Evolutionary conservation across 2,888 invertebrate genomes (phyloP).

Genomic region (Synanthedon andrenaeformis): DNA sequence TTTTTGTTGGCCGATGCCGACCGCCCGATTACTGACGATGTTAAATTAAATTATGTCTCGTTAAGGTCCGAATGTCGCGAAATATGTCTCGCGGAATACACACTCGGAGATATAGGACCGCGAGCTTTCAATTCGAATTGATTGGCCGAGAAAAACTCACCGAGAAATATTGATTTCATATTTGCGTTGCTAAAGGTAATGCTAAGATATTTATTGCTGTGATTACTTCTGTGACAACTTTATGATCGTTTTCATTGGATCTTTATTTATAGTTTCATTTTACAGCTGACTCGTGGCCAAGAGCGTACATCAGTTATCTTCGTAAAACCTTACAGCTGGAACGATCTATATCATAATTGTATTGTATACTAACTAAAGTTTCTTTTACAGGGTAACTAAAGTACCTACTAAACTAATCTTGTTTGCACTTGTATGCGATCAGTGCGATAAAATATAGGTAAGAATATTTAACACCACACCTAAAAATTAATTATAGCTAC

Average conservation of each 20-base stretch:
- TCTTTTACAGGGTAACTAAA: neutral
- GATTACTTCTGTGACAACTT: neutral
- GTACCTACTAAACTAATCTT: too few relatives aligned
- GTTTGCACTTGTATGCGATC: neutral
- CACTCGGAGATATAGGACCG: neutral
- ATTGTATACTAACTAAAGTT: too few relatives aligned
- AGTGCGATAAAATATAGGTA: neutral
- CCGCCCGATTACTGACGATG: constrained; percentile 21
- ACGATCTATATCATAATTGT: neutral
- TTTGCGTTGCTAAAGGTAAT: neutral
- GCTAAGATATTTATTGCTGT: neutral
- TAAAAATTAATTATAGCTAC: neutral
- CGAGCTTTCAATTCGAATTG: neutral
- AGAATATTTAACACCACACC: neutral
- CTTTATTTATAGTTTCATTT: neutral
- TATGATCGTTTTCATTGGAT: neutral
- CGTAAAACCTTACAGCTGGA: neutral
- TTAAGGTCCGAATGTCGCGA: constrained; percentile 19
- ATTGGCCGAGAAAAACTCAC: neutral
- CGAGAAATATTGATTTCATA: neutral
- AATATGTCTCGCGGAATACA: constrained; percentile 11
- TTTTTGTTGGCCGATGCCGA: constrained; percentile 26
- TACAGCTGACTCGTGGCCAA: neutral
- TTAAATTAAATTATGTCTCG: constrained; percentile 31
- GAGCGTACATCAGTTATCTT: neutral